Evolutionary conservation across 2,797 vertebrate genomes (phyloP), one percentile per base, ranked within the genome.

Genomic region (Astyanax mexicanus): DNA sequence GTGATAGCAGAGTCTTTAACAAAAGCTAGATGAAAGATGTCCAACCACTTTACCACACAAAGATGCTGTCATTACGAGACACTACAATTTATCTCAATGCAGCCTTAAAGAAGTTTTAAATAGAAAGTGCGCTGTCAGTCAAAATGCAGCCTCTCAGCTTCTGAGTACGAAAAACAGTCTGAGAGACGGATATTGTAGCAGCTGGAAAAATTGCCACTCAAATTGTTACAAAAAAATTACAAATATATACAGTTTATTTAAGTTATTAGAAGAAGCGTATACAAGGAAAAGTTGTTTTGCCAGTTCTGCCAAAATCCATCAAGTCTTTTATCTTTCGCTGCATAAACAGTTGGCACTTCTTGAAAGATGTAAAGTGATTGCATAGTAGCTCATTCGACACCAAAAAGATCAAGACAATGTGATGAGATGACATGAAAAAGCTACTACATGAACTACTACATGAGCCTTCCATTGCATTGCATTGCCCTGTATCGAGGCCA

Each of bases 1-100:
- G 32, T 47, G 23, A 69, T 71, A 52, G 65, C 65, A 1, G 65
- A 15, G 66, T 49, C 45, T 74, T 72, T 51, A 72, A 71, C 69
- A 37, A 62, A 75, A 70, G 68, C 61, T 17, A 75, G 58, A 66
- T 67, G 62, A 81, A 67, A 27, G 27, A 23, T 74, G 44, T 40
- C 12, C 37, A 49, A 73, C 25, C 69, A 58, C 57, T 79, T 78
- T 45, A 69, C 52, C 66, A 64, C 68, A 82, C 57, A 76, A 45
- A 69, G 44, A 74, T 32, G n/a, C 55, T 25, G 72, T 74, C 81
- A 60, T 58, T 60, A 68, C 71, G 27, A 74, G 62, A 75, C 62
- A 40, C 52, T 17, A 8, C 17, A 54, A 57, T 66, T 75, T 45
- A 60, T 35, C 21, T 23, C 23, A 9, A 38, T 17, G 3, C 23